Conservation (phyloP, 1,140 invertebrate genomes). For the Drosophila santomea region DNA sequence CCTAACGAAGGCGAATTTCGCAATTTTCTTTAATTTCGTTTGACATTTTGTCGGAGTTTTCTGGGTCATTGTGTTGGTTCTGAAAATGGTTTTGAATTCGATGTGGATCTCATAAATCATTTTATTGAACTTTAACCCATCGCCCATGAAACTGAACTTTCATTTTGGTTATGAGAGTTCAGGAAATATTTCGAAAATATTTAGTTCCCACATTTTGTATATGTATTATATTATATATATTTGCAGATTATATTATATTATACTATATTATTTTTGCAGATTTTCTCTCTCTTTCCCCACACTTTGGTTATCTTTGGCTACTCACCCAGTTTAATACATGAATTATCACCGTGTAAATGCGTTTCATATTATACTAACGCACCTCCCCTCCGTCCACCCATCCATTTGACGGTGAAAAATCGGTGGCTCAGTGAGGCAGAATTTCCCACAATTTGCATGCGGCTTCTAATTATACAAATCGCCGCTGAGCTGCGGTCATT, state of each 20-base stretch:
- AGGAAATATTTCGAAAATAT: neutral
- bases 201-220: neutral
- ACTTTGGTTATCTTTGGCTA: neutral
- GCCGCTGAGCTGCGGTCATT: slow-evolving; percentile 78
- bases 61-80: slow-evolving; percentile 45
- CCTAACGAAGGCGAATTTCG: slow-evolving; percentile 67
- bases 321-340: neutral
- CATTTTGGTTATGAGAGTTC: neutral
- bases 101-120: slow-evolving; percentile 64
- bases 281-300: too few relatives aligned
- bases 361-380: slow-evolving; percentile 5
- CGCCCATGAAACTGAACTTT: neutral
- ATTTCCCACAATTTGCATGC: slow-evolving; percentile 81
- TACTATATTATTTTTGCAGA: too few relatives aligned
- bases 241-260: too few relatives aligned
- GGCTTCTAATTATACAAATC: slow-evolving; percentile 82
- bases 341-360: slow-evolving; percentile 12
- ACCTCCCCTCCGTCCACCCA: neutral
- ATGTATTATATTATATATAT: too few relatives aligned
- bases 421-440: slow-evolving; percentile 20
- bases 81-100: slow-evolving; percentile 63
- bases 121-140: slow-evolving; percentile 20
- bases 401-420: slow-evolving; percentile 5
- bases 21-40: slow-evolving; percentile 67
- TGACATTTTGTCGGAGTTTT: slow-evolving; percentile 66